Evolutionary conservation across 64 coral and sea anemone genomes (phyloP), one percentile per base, ranked within the genome.

Genomic region (Acropora yongei): DNA sequence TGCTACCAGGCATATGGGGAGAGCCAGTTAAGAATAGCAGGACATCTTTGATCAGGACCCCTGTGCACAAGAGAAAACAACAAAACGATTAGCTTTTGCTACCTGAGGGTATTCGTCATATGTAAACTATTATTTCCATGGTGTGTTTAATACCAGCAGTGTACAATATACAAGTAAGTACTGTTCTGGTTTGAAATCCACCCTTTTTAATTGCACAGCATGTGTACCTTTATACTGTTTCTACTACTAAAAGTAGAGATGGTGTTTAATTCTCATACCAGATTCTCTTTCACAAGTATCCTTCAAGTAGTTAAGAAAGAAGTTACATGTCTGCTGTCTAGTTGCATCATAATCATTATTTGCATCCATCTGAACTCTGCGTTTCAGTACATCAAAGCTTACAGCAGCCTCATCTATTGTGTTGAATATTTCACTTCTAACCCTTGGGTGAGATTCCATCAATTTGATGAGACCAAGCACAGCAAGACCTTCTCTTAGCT

Each of bases 251-350:
- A 39, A 42, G 42, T 11, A 40, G 42, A 12, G 9, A 17, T 47
- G 6, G 43, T 47, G 42, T 47, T 47, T 17, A 47, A 77, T 79
- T 30, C 13, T 57, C 77, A 79, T 53, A 51, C 77, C 49, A 19
- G 77, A 79, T 79, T 79, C 77, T 30, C 77, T 79, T 8, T 51
- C 14, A 30, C 77, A 78, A 18, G 77, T 79, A 47, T 79, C 47
- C 77, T 55, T 13, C 49, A 79, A 57, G n/a, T 79, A 40, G 13
- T 79, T 2, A 20, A 79, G 77, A 18, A 79, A 30, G 77, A 79
- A 79, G 41, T 49, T 17, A 79, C 57, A 51, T 51, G 48, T 47
- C n/a, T 78, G 77, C 13, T 79, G 3, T 51, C 9, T 53, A 18
- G 13, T 51, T 57, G 47, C 16, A 17, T 30, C 16, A 4, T 13